phyloP scores from a whole-genome alignment of 2,888 invertebrate species.

The Dascillus cervinus region DNA sequence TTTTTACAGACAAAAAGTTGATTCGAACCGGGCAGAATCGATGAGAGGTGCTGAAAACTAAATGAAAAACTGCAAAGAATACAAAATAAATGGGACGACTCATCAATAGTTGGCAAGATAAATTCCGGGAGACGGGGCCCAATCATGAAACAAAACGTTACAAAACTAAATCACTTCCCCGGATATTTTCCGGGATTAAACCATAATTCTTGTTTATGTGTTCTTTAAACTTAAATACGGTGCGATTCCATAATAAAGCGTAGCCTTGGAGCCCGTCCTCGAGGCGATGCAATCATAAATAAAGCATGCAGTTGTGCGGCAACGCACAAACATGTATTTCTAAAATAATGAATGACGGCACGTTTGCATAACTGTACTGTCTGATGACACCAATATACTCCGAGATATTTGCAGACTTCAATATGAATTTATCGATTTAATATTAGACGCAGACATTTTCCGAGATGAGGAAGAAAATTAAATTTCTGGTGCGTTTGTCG shows the following conservation, averaged over 20 bases:
- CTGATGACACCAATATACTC: neutral
- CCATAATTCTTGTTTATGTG: conserved; percentile 16
- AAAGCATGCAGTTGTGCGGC: no score
- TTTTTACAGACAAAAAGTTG: neutral
- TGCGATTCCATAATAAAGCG: conserved; percentile 1
- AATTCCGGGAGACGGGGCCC: conserved; percentile 13
- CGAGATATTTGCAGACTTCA: neutral
- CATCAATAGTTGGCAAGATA: conserved; percentile 13
- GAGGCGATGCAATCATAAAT: neutral
- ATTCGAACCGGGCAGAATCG: conserved; percentile 8
- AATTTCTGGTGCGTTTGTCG: conserved; percentile 9
- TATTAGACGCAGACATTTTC: conserved; percentile 11
- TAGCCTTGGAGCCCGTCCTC: neutral
- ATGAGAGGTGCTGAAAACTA: conserved; percentile 3
- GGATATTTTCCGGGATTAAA: conserved; percentile 15
- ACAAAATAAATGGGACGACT: conserved; percentile 4
- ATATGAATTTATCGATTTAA: conserved; percentile 11
- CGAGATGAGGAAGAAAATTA: conserved; percentile 10
- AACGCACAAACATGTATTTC: no score
- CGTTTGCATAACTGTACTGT: neutral
- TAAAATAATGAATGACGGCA: no score
- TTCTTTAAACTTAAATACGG: conserved; percentile 6
- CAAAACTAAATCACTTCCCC: conserved; percentile 15
- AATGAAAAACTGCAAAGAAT: conserved; percentile 8
- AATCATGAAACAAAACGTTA: conserved; percentile 14